A percentile compares a stretch with the other conserved stretches of the same genome.
Conservation (phyloP, 2,797 vertebrate genomes). For the Tiaroga cobitis region DNA sequence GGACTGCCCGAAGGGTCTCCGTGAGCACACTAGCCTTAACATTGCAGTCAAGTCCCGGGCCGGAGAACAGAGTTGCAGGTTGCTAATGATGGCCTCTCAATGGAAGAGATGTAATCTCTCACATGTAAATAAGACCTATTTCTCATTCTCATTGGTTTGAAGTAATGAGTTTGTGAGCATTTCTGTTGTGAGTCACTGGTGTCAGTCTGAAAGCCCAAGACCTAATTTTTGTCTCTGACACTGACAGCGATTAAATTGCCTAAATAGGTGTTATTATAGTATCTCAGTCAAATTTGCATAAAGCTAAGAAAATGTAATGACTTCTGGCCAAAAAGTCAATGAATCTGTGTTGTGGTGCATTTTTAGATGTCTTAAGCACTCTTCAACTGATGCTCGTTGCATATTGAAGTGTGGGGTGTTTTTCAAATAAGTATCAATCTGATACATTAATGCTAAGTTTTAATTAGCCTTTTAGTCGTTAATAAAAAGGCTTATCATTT, state of each 20-base stretch:
- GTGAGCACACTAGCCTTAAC: background rate
- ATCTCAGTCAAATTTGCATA: background rate
- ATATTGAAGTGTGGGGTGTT: background rate
- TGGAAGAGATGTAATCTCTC: conserved; percentile 6
- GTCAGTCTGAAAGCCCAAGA: background rate
- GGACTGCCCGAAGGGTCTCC: background rate
- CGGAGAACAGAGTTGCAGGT: conserved; percentile 6
- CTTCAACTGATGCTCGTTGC: background rate
- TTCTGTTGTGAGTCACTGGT: background rate
- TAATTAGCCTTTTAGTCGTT: no score
- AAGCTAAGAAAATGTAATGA: background rate
- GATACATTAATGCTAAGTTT: background rate
- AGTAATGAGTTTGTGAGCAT: background rate
- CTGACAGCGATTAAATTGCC: background rate
- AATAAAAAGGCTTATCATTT: no score
- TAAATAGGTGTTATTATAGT: background rate
- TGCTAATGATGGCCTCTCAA: conserved; percentile 38
- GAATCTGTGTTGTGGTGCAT: background rate
- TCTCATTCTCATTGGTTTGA: background rate
- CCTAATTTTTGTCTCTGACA: background rate
- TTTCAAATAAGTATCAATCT: background rate
- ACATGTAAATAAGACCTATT: conserved; percentile 29
- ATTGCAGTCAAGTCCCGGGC: background rate
- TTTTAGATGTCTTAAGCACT: background rate
- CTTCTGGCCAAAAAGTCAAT: background rate